Percentiles rank a stretch among this genome's conserved stretches.
These are phyloP conservation scores for Lophochroa leadbeateri DNA, from an alignment of 2,113 vertebrate genomes.

Conservation along the genomic window DNA sequence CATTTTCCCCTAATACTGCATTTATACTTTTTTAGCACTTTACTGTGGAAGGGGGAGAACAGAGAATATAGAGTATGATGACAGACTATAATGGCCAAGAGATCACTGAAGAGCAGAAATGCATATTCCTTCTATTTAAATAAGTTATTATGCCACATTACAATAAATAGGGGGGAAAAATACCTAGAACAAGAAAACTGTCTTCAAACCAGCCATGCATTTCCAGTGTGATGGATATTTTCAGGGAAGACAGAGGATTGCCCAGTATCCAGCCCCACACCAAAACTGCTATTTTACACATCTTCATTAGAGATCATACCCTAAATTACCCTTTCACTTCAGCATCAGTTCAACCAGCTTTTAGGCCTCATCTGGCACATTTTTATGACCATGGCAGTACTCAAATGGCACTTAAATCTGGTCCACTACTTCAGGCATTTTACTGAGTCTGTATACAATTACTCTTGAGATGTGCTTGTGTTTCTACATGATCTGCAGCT, in stretches of 20 bases:
- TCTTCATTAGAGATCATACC: not conserved
- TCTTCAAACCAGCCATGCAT: not conserved
- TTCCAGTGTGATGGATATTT: not conserved
- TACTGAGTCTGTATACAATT: not conserved
- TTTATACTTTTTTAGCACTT: not conserved
- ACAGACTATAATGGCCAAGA: not conserved
- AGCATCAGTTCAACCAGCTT: not conserved
- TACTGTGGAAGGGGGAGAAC: not conserved
- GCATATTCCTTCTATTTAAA: not conserved
- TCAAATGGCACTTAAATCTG: not conserved
- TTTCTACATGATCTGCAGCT: not conserved
- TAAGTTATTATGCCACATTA: not conserved
- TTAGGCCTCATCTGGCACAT: not conserved
- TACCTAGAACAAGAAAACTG: not conserved
- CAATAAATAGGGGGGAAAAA: not conserved
- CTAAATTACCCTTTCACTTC: not conserved
- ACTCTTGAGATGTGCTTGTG: rapidly evolving
- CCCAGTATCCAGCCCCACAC: not conserved
- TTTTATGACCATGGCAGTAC: not conserved
- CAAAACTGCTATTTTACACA: not conserved
- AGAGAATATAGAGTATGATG: not conserved
- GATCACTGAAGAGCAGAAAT: not conserved
- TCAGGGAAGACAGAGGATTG: not conserved
- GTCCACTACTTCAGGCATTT: not conserved
- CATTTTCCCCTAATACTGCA: not conserved